Conservation (phyloP, 2,113 vertebrate genomes). For the Anolis sagrei region DNA sequence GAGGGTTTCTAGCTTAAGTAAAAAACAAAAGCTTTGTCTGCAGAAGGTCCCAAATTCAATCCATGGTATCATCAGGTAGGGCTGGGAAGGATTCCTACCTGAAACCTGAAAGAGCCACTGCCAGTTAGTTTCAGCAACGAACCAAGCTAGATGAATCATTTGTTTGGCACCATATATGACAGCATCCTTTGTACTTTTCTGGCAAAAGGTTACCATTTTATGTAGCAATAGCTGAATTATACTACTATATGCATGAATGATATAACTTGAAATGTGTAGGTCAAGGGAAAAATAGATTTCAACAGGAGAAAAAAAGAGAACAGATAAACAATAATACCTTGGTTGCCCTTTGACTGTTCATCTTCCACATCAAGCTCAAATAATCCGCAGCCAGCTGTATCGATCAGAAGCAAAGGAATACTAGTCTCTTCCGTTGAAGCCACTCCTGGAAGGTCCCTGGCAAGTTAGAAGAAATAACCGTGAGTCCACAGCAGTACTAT, state of each 20-base stretch:
- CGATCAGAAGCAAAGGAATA: conserved; percentile 86
- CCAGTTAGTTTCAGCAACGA: not conserved
- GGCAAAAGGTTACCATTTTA: not conserved
- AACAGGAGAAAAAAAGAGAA: accelerated
- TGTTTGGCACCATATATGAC: not conserved
- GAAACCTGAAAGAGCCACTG: not conserved
- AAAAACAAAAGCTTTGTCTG: not conserved
- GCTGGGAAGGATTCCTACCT: not conserved
- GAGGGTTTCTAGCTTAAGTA: not conserved
- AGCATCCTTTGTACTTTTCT: not conserved
- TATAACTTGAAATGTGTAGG: accelerated
- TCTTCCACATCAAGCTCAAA: conserved; percentile 87
- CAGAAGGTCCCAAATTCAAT: not conserved
- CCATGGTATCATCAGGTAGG: not conserved
- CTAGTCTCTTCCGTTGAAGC: conserved; percentile 84
- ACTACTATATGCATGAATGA: not conserved
- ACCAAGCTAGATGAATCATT: not conserved
- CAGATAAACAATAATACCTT: conserved; percentile 69
- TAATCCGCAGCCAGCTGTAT: conserved; percentile 92
- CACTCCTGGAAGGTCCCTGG: conserved; percentile 89
- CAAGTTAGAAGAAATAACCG: not conserved
- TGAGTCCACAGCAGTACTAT: accelerated
- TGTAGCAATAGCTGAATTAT: not conserved
- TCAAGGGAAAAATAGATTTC: not conserved
- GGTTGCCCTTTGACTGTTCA: conserved; percentile 92